Base-by-base conservation (phyloP, 2,113 vertebrate genomes). In the Fregata magnificens region DNA sequence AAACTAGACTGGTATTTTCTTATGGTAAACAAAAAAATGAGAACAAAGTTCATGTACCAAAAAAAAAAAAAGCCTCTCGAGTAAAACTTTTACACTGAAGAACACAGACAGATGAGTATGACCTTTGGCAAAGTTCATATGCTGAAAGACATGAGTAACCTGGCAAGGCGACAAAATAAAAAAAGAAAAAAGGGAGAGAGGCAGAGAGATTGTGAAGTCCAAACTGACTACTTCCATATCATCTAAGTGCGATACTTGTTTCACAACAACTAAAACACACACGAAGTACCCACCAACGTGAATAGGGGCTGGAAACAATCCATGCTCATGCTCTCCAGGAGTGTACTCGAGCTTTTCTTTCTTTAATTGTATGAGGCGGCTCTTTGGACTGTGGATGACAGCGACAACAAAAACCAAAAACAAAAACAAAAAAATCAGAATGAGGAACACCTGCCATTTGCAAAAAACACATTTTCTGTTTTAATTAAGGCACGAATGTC, bases 231-330 rank as follows among this genome's bases (percentile, higher is more conserved):
- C 3, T 36, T 58, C n/a, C 34, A 9, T 1, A 42, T 31, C 79
- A 47, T 67, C 58, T 6, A 21, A 53, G 50, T 1, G 53, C 1
- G 4, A 19, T 2, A 28, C 7, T 24, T 28, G 16, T 11, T 71
- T 47, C 28, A 76, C 56, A 81, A 2, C 38, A 29, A 13, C 13
- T 5, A 6, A 22, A 47, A 8, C 11, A 7, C 19, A 44, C 8
- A 2, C 11, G 36, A 66, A 55, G 69, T 82, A 99, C 99, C 98
- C 96, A 99, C 99, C 99, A 24, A 99, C 99, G 8, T 99, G 99
- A 82, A 99, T 99, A 3, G 99, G 99, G 47, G 99, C 99, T 59
- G 99, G 99, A 82, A 99, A 98, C 65, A 99, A 98, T 26, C 99
- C 99, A 11, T 99, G 98, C 44, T 99, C 99, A 3, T 98, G 98